These are phyloP conservation scores for Macrosiphum euphorbiae DNA, from an alignment of 2,888 invertebrate genomes.

Conservation along the genomic window DNA sequence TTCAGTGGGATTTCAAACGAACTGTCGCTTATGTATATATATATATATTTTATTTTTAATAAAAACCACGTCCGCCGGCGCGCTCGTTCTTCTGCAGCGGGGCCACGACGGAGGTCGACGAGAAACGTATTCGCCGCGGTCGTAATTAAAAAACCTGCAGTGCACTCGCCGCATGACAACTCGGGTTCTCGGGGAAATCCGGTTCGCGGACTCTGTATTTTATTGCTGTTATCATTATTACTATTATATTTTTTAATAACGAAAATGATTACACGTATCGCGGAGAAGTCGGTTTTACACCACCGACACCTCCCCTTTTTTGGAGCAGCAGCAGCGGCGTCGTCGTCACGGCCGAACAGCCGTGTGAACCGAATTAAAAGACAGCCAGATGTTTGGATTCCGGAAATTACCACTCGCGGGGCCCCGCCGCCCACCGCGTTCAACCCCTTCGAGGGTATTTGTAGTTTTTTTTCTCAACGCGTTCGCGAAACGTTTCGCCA, in stretches of 20 bases:
- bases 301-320: too few species aligned
- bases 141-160: not conserved
- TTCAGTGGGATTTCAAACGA: conserved; percentile 3
- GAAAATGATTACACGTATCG: not conserved
- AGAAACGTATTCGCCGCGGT: not conserved
- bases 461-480: conserved; percentile 28
- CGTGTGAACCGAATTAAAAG: conserved; percentile 54
- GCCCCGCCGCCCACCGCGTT: not conserved
- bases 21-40: not conserved
- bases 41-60: conserved; percentile 13
- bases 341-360: conserved; percentile 39
- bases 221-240: not conserved
- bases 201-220: not conserved
- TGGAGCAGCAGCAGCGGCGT: not conserved
- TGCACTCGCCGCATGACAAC: not conserved
- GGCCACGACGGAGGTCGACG: not conserved
- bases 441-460: conserved; percentile 21
- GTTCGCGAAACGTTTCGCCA: conserved; percentile 14
- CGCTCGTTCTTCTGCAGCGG: too few species aligned
- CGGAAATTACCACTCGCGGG: conserved; percentile 36
- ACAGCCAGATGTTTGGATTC: conserved; percentile 59
- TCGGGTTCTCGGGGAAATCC: not conserved
- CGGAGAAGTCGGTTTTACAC: not conserved
- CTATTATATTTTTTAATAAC: not conserved
- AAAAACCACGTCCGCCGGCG: not conserved